Base-by-base conservation (phyloP, 2,113 vertebrate genomes). In the Rhizomys pruinosus region DNA sequence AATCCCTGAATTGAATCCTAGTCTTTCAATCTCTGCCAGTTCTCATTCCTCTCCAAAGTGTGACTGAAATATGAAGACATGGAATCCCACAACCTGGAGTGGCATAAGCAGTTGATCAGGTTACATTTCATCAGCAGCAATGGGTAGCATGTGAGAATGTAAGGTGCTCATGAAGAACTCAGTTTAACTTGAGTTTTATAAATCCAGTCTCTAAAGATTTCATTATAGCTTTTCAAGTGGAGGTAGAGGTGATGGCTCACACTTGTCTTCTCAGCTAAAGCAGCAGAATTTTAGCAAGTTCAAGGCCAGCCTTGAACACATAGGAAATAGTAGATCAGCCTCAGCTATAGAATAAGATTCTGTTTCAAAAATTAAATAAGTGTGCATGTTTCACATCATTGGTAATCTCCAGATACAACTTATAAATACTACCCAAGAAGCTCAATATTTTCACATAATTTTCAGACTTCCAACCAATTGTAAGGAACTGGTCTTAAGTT, bases 1-100 rank as follows among this genome's bases (percentile, higher is more conserved):
- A 94, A 91, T 96, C 52, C 64, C 61, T 2, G 22, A 91, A 69
- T 66, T 91, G 76, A 95, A 94, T 91, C 84, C 84, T 25, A 85
- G 59, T 66, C 34, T 96, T 95, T 95, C 76, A 94, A 87, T 68
- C 16, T 71, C 66, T 93, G 57, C 87, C 90, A 89, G 80, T 87
- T 96, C 16, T 69, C 66, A 96, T 94, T 91, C 44, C 9, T 95
- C 76, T 85, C 66, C 29, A 69, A 92, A 92, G 69, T 88, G 47
- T 74, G 23, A 89, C 42, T 92, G 90, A 96, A 96, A 94, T 86
- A 22, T 82, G 80, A 96, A 87, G 73, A 84, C 61, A 84, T 34
- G 72, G 80, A 86, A 92, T 92, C 16, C 32, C 25, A 59, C 52
- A 91, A 82, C 11, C 34, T 91, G 69, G 59, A 20, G 4, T 77